Base-by-base conservation (phyloP, 2,888 invertebrate genomes). In the Xestoiulus laeticollis region DNA sequence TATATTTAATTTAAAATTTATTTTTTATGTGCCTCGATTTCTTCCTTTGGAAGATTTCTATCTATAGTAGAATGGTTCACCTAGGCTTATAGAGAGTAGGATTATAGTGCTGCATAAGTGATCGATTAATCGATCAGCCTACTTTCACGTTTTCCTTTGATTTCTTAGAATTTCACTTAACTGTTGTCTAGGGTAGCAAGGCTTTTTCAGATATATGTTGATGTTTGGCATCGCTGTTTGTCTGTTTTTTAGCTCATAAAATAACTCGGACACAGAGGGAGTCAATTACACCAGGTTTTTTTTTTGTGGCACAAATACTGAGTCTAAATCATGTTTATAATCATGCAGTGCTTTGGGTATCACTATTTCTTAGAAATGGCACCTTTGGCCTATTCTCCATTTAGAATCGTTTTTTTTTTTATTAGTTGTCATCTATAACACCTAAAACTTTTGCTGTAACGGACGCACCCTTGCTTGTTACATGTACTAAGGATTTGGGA, bases 61-160 rank as follows among this genome's bases (percentile, higher is more conserved):
- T 4, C 59, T 16, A 14, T 53, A 19, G 16, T n/a, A 53, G 53
- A 12, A n/a, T 59, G 59, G 59, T 19, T 59, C 59, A n/a, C 1
- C 1, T n/a, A n/a, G n/a, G 53, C 53, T n/a, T 68, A 8, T 22
- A n/a, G n/a, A n/a, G n/a, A n/a, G n/a, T n/a, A n/a, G n/a, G 33
- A 38, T 6, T 38, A 38, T 38, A 38, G 68, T 68, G 26, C 22
- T 26, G 12, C 59, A 8, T 68, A n/a, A 68, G 68, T 68, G 68
- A 68, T 68, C 68, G 68, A 68, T 68, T 68, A 68, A 68, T 68
- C 68, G 68, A 68, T 68, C 68, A 26, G 26, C 68, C 68, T 26
- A 68, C 68, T 26, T 68, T 68, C 26, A 8, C 1, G 12, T 68
- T 68, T 68, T 68, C 26, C 68, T 68, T 68, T 68, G 68, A 68